Evolutionary conservation across 1,140 invertebrate genomes (phyloP), one percentile per base, ranked within the genome.

Genomic region (Drosophila gunungcola): DNA sequence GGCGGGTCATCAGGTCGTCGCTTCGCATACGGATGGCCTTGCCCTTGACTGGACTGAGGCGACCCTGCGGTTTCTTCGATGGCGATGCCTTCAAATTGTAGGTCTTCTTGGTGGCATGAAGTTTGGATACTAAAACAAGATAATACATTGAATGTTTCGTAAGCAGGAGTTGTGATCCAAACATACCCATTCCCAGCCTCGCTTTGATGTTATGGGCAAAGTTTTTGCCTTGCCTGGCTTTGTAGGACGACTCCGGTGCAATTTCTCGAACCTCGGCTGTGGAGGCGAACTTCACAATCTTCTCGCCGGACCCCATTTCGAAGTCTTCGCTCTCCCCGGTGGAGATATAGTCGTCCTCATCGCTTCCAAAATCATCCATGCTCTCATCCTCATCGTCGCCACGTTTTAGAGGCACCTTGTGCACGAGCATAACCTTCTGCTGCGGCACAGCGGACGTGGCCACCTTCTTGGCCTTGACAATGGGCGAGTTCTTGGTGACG

Each of bases 211-310:
- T 82, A 27, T 73, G 58, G 7, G 73, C 73, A 70, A 90, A 79
- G 13, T 77, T 86, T 48, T 58, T 74, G 36, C 76, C 78, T 4
- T 67, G 56, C 27, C 68, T 69, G 29, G 63, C 13, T 48, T 81
- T 89, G 46, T 78, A 72, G 2, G 57, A 27, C 4, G 60, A 10
- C 9, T 84, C 64, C 12, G 92, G 69, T 1, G 73, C 86, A n/a
- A 92, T 92, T 69, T 92, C 91, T 16, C 86, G 74, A 25, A 92
- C 90, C 55, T 92, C 92, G 2, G 91, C 92, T 9, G 86, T 91
- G 0, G 90, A 83, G 6, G 91, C 92, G 45, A 92, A 92, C 55
- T 91, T 90, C 0, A 92, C 92, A 62, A 91, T 82, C 63, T 92
- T 92, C 42, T 92, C 92, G 38, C 38, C 43, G 2, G 42, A 52